phyloP scores from a whole-genome alignment of 2,113 vertebrate species.

The Anolis carolinensis region DNA sequence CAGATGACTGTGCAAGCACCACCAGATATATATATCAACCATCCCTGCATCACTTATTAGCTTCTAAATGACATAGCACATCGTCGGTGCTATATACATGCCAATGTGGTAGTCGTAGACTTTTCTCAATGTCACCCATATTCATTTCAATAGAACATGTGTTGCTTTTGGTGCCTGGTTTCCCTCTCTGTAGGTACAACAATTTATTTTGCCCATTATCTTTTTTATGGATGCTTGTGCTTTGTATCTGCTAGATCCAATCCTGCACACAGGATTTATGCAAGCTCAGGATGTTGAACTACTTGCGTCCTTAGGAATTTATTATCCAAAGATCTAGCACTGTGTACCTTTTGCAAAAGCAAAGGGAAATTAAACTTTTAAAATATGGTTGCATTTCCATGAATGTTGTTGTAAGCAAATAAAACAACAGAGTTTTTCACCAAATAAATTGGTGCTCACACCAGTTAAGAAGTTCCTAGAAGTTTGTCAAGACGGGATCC shows the following conservation, averaged over 20 bases:
- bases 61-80: neutral
- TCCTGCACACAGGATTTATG: conserved; percentile 6
- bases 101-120: neutral
- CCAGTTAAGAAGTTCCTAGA: neutral
- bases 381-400: conserved; percentile 15
- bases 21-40: neutral
- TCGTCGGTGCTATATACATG: neutral
- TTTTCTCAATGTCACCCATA: neutral
- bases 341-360: conserved; percentile 5
- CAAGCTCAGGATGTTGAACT: neutral
- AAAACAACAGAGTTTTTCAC: neutral
- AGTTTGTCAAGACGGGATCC: neutral
- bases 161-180: neutral
- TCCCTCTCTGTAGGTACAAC: neutral
- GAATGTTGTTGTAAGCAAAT: conserved; percentile 5
- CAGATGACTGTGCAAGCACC: neutral
- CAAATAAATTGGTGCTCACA: neutral
- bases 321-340: neutral
- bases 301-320: neutral
- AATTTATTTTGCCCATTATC: conserved; percentile 20
- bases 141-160: neutral
- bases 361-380: conserved; percentile 16
- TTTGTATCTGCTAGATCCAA: conserved; percentile 22
- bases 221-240: conserved; percentile 25
- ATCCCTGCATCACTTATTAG: neutral